Conservation (phyloP, 2,888 invertebrate species). For the Lepidocyrtoides sp. region DNA sequence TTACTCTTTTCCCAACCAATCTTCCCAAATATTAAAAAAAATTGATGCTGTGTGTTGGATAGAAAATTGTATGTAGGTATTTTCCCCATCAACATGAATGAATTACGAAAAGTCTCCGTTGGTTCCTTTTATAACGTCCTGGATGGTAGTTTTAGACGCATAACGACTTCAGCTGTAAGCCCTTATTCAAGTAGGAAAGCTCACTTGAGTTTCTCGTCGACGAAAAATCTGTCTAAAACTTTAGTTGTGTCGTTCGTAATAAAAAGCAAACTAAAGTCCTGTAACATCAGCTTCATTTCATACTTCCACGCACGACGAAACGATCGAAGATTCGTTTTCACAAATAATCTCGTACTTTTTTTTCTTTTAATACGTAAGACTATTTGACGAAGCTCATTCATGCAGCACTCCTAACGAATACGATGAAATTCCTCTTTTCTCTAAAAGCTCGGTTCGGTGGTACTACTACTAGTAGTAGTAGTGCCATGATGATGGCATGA, state of each 20-base stretch:
- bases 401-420: background rate
- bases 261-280: constrained; percentile 36
- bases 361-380: constrained; percentile 2
- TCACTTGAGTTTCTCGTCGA: constrained; percentile 4
- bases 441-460: background rate
- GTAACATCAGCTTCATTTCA: background rate
- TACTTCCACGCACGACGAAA: constrained; percentile 3
- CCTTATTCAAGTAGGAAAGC: background rate
- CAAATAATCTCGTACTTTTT: constrained; percentile 27
- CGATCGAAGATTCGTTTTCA: constrained; percentile 28
- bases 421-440: background rate
- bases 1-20: background rate
- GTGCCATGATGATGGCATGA: background rate
- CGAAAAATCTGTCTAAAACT: constrained; percentile 25
- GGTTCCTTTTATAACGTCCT: background rate
- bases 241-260: constrained; percentile 2
- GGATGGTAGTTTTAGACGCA: background rate
- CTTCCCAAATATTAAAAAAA: constrained; percentile 42
- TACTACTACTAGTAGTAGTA: background rate
- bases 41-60: background rate
- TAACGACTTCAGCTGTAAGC: background rate
- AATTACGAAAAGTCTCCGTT: constrained; percentile 1
- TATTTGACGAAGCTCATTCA: constrained; percentile 27
- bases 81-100: constrained; percentile 43
- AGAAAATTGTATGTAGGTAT: background rate